Evolutionary conservation across 2,888 invertebrate genomes (phyloP).

Genomic region (Eurois occulta): DNA sequence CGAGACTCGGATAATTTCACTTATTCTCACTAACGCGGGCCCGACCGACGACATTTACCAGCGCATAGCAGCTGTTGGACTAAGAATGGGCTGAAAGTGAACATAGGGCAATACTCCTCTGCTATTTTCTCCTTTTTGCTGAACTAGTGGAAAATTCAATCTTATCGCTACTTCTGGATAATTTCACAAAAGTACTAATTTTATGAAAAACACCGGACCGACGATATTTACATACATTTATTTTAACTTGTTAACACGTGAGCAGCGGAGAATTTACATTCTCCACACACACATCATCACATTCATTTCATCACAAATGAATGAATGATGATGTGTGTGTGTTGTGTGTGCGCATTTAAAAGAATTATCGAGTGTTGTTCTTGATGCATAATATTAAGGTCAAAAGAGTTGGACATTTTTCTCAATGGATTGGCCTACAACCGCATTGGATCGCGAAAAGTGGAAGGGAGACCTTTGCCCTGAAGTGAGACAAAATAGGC

Average conservation of each 20-base stretch:
- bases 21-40: constrained; percentile 25
- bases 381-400: too few species aligned
- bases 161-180: neutral
- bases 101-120: neutral
- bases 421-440: too few species aligned
- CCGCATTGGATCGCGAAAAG: too few species aligned
- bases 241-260: neutral
- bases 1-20: constrained; percentile 42
- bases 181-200: neutral
- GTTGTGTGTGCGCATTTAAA: too few species aligned
- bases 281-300: too few species aligned
- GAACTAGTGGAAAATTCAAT: neutral
- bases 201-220: neutral
- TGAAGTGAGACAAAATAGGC: too few species aligned
- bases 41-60: constrained; percentile 1
- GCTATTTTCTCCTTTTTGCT: neutral
- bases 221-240: neutral
- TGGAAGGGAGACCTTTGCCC: too few species aligned
- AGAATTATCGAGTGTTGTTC: too few species aligned
- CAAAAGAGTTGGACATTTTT: too few species aligned
- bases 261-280: neutral
- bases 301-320: too few species aligned
- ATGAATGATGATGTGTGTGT: too few species aligned
- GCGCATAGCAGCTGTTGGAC: neutral
- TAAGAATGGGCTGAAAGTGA: neutral